A percentile compares a stretch with the other conserved stretches of the same genome.
Evolutionary conservation across 2,888 invertebrate genomes (phyloP).

Genomic region (Cryptophagus acutangulus): DNA sequence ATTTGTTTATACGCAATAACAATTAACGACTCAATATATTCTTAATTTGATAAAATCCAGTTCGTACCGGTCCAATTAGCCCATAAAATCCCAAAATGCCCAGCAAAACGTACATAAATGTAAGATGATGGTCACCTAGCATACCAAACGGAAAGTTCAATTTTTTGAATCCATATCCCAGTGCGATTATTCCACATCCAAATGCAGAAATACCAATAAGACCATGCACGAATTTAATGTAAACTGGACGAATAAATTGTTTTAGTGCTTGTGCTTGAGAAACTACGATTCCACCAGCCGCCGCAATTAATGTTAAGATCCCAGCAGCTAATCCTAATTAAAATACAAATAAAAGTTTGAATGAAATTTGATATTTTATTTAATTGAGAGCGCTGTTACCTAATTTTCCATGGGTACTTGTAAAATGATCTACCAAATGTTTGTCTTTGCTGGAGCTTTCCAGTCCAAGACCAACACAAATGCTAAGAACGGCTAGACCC

Average conservation of each 20-base stretch:
- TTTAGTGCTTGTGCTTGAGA: constrained; percentile 7
- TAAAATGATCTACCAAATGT: constrained; percentile 28
- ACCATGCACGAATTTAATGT: constrained; percentile 20
- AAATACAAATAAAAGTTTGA: constrained; percentile 7
- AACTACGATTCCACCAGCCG: constrained; percentile 18
- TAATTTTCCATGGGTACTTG: constrained; percentile 28
- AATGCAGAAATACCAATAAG: constrained; percentile 21
- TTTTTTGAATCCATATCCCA: constrained; percentile 21
- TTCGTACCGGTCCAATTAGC: too few species aligned
- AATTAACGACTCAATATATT: too few species aligned
- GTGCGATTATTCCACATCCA: constrained; percentile 20
- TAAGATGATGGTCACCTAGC: too few species aligned
- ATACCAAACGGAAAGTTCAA: too few species aligned
- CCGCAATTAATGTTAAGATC: constrained; percentile 20
- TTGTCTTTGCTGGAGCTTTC: constrained; percentile 31
- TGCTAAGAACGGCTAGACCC: constrained; percentile 24
- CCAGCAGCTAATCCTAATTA: constrained; percentile 26
- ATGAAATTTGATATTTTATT: not conserved
- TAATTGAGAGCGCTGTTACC: too few species aligned
- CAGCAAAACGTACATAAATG: too few species aligned
- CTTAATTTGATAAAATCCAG: too few species aligned
- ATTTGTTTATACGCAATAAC: too few species aligned
- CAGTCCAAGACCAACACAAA: constrained; percentile 32
- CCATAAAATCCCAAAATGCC: too few species aligned
- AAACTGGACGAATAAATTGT: constrained; percentile 9